A percentile compares a stretch with the other conserved stretches of the same genome.
phyloP scores from a whole-genome alignment of 2,888 invertebrate genomes.

The Dorcus parallelipipedus region DNA sequence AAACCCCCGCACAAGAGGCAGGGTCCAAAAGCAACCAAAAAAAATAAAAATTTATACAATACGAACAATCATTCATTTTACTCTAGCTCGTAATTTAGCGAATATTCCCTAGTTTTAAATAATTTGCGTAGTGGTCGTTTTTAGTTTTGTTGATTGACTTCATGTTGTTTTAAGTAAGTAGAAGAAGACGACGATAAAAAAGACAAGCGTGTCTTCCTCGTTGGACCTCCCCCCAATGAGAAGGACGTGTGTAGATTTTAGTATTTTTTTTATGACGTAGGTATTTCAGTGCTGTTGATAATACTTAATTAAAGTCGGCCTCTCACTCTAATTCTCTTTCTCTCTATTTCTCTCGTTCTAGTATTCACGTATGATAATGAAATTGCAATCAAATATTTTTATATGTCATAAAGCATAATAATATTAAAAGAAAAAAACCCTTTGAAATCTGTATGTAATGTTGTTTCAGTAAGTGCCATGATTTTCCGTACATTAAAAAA shows the following conservation, averaged over 20 bases:
- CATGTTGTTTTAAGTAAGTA: too few relatives aligned
- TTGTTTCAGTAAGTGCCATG: slow-evolving; percentile 33
- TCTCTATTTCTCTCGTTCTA: background rate
- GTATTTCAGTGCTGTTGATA: slow-evolving; percentile 32
- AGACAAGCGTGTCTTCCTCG: too few relatives aligned
- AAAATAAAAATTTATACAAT: background rate
- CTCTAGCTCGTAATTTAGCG: slow-evolving; percentile 4
- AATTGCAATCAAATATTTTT: slow-evolving; percentile 37
- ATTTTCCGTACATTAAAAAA: slow-evolving; percentile 6
- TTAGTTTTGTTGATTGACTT: too few relatives aligned
- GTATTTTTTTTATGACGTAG: slow-evolving; percentile 1
- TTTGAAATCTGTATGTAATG: slow-evolving; percentile 22
- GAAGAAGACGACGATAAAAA: too few relatives aligned
- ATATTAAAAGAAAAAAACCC: slow-evolving; percentile 21
- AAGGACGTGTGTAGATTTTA: background rate
- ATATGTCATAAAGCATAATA: slow-evolving; percentile 22
- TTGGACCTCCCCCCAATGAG: background rate
- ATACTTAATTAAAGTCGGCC: slow-evolving; percentile 3
- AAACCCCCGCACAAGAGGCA: slow-evolving; percentile 34
- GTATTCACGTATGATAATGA: slow-evolving; percentile 20
- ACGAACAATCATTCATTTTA: slow-evolving; percentile 34
- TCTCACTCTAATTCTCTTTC: background rate
- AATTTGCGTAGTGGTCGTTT: background rate
- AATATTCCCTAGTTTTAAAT: slow-evolving; percentile 5
- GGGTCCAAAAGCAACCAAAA: slow-evolving; percentile 36